Evolutionary conservation across 2,888 invertebrate genomes (phyloP).

Genomic region (Pyralis farinalis): DNA sequence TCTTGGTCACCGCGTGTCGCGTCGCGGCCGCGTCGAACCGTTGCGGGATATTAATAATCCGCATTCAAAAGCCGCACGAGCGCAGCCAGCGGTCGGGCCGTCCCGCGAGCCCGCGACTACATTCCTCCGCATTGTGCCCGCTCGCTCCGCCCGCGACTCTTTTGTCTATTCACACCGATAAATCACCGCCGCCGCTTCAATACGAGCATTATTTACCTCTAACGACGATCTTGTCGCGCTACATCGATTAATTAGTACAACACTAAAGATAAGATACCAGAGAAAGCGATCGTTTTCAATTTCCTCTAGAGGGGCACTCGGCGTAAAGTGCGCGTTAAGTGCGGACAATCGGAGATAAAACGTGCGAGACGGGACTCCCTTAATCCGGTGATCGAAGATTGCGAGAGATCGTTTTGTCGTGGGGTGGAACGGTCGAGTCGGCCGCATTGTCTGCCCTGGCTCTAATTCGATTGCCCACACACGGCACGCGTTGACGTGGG

Average conservation of each 20-base stretch:
- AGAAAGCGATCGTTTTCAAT: slow-evolving; percentile 80
- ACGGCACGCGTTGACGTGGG: slow-evolving; percentile 54
- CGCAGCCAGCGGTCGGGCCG: slow-evolving; percentile 36
- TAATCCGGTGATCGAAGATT: slow-evolving; percentile 81
- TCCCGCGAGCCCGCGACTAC: slow-evolving; percentile 65
- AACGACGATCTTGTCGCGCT: slow-evolving; percentile 62
- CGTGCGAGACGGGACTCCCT: slow-evolving; percentile 78
- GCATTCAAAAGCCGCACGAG: slow-evolving; percentile 75
- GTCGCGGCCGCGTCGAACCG: slow-evolving; percentile 45
- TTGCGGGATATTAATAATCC: slow-evolving; percentile 77
- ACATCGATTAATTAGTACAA: slow-evolving; percentile 80
- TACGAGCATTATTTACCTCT: slow-evolving; percentile 72
- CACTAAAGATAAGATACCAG: slow-evolving; percentile 77
- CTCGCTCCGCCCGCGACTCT: slow-evolving; percentile 75
- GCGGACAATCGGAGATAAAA: slow-evolving; percentile 81
- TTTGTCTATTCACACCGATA: slow-evolving; percentile 78
- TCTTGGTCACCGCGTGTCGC: slow-evolving; percentile 11
- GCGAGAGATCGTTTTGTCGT: slow-evolving; percentile 80
- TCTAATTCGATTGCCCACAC: slow-evolving; percentile 75
- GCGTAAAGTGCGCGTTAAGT: slow-evolving; percentile 79
- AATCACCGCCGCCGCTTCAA: slow-evolving; percentile 69
- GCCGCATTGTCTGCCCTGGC: slow-evolving; percentile 64
- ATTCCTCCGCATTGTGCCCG: slow-evolving; percentile 74
- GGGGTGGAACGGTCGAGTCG: slow-evolving; percentile 68
- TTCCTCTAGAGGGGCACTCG: slow-evolving; percentile 78